These are phyloP conservation scores for Lapara coniferarum DNA, from an alignment of 2,888 invertebrate genomes.

Conservation along the genomic window DNA sequence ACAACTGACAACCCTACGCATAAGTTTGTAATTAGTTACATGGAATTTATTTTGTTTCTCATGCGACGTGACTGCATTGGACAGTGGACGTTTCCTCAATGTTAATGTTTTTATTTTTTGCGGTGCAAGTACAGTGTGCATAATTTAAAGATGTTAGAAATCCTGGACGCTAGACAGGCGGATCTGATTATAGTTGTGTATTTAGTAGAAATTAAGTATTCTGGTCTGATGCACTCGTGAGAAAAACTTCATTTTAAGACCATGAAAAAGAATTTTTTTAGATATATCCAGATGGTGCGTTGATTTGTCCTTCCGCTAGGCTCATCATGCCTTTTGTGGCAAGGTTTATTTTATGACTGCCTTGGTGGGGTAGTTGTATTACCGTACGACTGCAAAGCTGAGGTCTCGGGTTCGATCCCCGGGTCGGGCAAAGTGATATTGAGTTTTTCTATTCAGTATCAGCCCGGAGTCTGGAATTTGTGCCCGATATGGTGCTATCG, in stretches of 20 bases:
- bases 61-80: conserved; percentile 16
- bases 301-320: no score
- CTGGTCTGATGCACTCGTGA: not conserved
- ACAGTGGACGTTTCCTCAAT: conserved; percentile 21
- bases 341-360: no score
- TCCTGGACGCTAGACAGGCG: conserved; percentile 19
- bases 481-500: no score
- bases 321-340: no score
- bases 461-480: no score
- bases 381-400: no score
- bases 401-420: no score
- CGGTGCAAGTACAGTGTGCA: conserved; percentile 20
- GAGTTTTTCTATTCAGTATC: no score
- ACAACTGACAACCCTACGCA: conserved; percentile 1
- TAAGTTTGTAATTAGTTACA: conserved; percentile 14
- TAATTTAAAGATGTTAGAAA: conserved; percentile 17
- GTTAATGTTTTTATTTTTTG: conserved; percentile 20
- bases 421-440: no score
- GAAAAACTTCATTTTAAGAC: not conserved
- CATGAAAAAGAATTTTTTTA: not conserved
- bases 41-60: conserved; percentile 16
- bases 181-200: conserved; percentile 11
- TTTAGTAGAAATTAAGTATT: conserved; percentile 16
- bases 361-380: no score
- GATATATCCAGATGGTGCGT: not conserved